Evolutionary conservation across 23 tunicate genomes (phyloP).

Genomic region (Ciona savignyi): DNA sequence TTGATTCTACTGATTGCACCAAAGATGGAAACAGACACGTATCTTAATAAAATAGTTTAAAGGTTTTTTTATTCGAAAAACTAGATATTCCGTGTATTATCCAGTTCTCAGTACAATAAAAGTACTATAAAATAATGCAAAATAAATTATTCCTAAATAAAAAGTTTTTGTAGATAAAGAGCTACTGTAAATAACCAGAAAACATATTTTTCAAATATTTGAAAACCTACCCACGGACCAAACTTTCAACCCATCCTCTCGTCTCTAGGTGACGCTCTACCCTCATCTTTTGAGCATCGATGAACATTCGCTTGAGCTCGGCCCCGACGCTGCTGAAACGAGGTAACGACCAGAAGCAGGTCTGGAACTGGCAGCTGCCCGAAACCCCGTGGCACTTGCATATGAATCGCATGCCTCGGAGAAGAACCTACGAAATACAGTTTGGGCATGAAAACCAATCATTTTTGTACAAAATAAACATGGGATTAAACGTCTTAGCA

Average conservation of each 20-base stretch:
- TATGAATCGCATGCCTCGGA: slow-evolving; percentile 30
- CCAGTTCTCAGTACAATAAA: too few relatives aligned
- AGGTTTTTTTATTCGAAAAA: not conserved
- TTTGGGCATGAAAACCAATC: too few relatives aligned
- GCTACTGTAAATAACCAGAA: not conserved
- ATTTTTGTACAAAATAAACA: too few relatives aligned
- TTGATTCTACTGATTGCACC: not conserved
- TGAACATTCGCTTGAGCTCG: slow-evolving; percentile 50
- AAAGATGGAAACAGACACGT: too few relatives aligned
- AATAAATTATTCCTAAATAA: too few relatives aligned
- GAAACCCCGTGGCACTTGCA: slow-evolving; percentile 98
- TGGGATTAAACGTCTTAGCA: too few relatives aligned
- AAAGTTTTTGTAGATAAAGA: too few relatives aligned
- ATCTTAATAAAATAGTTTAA: too few relatives aligned
- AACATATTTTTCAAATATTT: too few relatives aligned
- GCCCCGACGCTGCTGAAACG: slow-evolving; percentile 54
- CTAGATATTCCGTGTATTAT: not conserved
- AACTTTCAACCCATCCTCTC: slow-evolving; percentile 41
- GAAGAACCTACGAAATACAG: slow-evolving; percentile 40
- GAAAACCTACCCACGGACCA: slow-evolving; percentile 51
- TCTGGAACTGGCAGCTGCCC: slow-evolving; percentile 75
- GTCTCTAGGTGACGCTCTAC: slow-evolving; percentile 38
- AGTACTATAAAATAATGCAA: too few relatives aligned
- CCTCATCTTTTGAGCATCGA: slow-evolving; percentile 52
- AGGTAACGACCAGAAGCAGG: slow-evolving; percentile 84